These are phyloP conservation scores for Plotosus lineatus DNA, from an alignment of 2,113 vertebrate species.

Conservation along the genomic window DNA sequence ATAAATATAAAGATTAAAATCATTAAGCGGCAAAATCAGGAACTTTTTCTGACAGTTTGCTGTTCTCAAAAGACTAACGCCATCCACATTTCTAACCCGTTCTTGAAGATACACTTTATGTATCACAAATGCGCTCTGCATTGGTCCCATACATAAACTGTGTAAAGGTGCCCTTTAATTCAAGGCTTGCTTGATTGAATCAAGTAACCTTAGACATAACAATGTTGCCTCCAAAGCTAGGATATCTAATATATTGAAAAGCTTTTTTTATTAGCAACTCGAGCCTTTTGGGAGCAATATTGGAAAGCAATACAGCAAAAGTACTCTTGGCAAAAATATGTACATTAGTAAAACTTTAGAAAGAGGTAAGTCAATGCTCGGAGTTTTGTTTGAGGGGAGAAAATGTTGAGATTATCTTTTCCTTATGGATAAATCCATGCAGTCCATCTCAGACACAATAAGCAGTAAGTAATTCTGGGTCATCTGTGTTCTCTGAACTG, in stretches of 20 bases:
- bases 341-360: background rate
- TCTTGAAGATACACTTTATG: background rate
- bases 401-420: background rate
- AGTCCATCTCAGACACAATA: background rate
- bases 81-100: background rate
- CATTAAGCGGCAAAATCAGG: background rate
- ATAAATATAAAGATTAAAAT: background rate
- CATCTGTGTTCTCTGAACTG: background rate
- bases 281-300: background rate
- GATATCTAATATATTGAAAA: background rate
- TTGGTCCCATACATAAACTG: background rate
- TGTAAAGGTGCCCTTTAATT: conserved; percentile 7
- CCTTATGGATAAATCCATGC: background rate
- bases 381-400: too few relatives aligned
- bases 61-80: background rate
- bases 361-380: background rate
- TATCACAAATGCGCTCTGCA: background rate
- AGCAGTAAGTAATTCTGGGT: background rate
- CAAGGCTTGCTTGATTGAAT: background rate
- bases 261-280: background rate
- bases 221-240: background rate
- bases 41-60: background rate
- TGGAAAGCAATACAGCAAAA: background rate
- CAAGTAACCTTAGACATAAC: conserved; percentile 3
- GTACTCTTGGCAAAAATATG: background rate